phyloP scores from a whole-genome alignment of 2,888 invertebrate species.

The Drosophila prolongata region DNA sequence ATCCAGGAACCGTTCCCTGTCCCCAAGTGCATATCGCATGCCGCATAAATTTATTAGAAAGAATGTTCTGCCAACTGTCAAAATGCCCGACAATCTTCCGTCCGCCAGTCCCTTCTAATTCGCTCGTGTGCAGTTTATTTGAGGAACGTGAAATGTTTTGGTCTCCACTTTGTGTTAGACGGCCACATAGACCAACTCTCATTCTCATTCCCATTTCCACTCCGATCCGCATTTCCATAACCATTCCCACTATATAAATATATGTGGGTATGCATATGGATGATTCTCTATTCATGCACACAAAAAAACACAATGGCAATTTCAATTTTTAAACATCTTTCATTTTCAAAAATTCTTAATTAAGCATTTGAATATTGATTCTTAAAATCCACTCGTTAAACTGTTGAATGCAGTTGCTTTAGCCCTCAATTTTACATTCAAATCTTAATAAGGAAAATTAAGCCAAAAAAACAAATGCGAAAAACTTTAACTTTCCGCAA shows the following conservation, averaged over 20 bases:
- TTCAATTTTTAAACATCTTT: neutral
- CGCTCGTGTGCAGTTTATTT: constrained; percentile 63
- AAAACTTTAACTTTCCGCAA: no score
- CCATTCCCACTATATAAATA: constrained; percentile 47
- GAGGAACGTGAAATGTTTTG: constrained; percentile 55
- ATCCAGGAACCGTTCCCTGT: neutral
- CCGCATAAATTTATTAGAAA: constrained; percentile 46
- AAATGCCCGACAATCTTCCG: constrained; percentile 34
- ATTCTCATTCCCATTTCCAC: constrained; percentile 15
- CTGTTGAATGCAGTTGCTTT: no score
- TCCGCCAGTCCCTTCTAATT: constrained; percentile 7
- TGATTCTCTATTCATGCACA: constrained; percentile 16
- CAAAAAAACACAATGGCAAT: neutral
- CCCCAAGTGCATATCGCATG: constrained; percentile 31
- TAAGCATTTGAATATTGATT: no score
- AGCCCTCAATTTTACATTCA: no score
- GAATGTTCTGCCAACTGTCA: constrained; percentile 49
- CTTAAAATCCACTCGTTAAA: no score
- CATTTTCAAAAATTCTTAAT: no score
- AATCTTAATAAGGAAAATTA: no score
- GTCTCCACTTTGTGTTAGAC: constrained; percentile 47
- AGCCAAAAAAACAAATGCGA: no score
- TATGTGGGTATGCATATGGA: constrained; percentile 13
- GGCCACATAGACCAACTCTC: constrained; percentile 24
- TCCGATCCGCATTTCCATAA: constrained; percentile 40